Evolutionary conservation across 2,888 invertebrate genomes (phyloP).

Genomic region (Trachelus troglodyta): DNA sequence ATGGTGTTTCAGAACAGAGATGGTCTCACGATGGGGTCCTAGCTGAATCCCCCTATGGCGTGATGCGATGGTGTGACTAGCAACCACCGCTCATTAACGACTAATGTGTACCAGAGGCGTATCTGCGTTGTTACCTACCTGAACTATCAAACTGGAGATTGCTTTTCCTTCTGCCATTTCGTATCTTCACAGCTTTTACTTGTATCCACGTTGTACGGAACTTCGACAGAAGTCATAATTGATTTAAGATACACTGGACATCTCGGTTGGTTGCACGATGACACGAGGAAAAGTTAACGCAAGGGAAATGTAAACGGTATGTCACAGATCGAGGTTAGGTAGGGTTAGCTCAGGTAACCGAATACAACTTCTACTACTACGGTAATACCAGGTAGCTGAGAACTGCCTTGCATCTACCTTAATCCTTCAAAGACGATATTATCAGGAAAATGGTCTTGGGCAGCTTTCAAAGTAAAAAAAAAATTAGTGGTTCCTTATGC

Average conservation of each 20-base stretch:
- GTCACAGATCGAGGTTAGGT: neutral
- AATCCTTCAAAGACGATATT: constrained; percentile 4
- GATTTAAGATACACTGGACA: neutral
- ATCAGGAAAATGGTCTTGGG: neutral
- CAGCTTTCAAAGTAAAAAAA: neutral
- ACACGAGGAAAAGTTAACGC: neutral
- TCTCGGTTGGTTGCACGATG: neutral
- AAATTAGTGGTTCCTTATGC: neutral
- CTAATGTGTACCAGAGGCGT: constrained; percentile 35
- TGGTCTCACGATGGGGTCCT: constrained; percentile 57
- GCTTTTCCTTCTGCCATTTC: neutral
- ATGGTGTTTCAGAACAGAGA: constrained; percentile 54
- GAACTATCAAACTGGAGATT: constrained; percentile 18
- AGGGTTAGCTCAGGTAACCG: neutral
- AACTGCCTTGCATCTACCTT: neutral
- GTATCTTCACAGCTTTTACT: neutral
- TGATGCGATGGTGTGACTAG: constrained; percentile 50
- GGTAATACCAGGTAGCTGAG: neutral
- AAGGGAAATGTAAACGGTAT: neutral
- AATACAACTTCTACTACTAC: neutral
- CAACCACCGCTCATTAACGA: constrained; percentile 48
- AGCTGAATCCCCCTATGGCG: constrained; percentile 38
- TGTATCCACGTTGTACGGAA: neutral
- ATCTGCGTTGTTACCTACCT: constrained; percentile 28
- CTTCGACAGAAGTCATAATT: neutral